Evolutionary conservation across 2,113 vertebrate genomes (phyloP), one percentile per base, ranked within the genome.

Genomic region (Tympanuchus pallidicinctus): DNA sequence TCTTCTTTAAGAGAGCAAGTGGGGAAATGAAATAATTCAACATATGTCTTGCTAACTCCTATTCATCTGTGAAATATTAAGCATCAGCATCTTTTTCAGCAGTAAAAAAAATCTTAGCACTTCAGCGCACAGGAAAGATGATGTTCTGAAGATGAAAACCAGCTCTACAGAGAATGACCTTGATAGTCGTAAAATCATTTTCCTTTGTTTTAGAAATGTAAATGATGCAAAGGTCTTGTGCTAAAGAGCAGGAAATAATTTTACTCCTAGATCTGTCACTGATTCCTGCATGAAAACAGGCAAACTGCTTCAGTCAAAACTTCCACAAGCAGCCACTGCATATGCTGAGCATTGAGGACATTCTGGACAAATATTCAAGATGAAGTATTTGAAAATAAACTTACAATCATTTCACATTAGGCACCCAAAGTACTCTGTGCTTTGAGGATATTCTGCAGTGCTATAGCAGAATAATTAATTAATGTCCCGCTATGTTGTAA

Each of bases 91-190:
- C 59, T 81, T 64, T 54, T 71, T 30, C 59, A 54, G 63, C 65
- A 66, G 24, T 64, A 71, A 90, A 92, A 66, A 75, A 65, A 82
- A 45, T 45, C 65, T 71, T 88, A 52, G 36, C 43, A 73, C 54
- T 73, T 60, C 64, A 57, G 22, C 36, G 16, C 24, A 66, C 11
- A 54, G 17, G 30, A 43, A 75, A 84, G 40, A 78, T 50, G 25
- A 79, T 1, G 0, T 47, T 93, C 65, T 22, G 43, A 75, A 24
- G 54, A 57, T 79, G n/a, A 75, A 96, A 84, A 13, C 22, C 77
- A 86, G 70, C 21, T 82, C 54, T 69, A 18, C 40, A 48, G 70
- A 89, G 42, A 87, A 59, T 77, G 40, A 78, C 57, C 61, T 40
- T 38, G 18, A 67, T 32, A 14, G 61, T 75, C 66, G 57, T 76